phyloP scores from a whole-genome alignment of 2,888 invertebrate species.

The Leptopilina myrica region DNA sequence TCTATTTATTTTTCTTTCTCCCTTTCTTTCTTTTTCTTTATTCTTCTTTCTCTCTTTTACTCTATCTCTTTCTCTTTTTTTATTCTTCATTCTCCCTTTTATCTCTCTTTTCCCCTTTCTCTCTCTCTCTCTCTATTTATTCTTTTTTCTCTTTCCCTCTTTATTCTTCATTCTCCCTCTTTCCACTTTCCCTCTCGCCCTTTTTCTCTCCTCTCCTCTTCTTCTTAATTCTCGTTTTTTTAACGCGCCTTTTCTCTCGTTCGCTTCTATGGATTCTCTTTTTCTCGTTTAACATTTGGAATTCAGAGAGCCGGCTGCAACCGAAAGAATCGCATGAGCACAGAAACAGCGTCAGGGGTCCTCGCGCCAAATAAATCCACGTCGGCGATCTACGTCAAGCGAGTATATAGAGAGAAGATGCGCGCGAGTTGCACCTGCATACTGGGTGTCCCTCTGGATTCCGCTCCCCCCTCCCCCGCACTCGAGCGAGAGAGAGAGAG shows the following conservation, averaged over 20 bases:
- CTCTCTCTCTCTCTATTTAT: background rate
- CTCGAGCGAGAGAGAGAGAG: background rate
- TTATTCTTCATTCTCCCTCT: no score
- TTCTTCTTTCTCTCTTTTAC: no score
- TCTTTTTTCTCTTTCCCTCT: no score
- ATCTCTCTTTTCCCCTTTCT: conserved; percentile 10
- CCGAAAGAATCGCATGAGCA: conserved; percentile 44
- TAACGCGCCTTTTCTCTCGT: conserved; percentile 32
- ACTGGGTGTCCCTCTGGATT: conserved; percentile 37
- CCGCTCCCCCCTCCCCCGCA: background rate
- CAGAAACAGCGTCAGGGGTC: conserved; percentile 55
- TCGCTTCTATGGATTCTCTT: background rate
- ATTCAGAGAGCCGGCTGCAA: conserved; percentile 50
- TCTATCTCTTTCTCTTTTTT: no score
- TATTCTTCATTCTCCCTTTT: conserved; percentile 2
- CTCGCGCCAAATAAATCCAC: conserved; percentile 64
- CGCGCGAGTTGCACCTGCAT: conserved; percentile 54
- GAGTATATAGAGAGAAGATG: conserved; percentile 44
- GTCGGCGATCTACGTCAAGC: conserved; percentile 61
- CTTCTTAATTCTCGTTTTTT: background rate
- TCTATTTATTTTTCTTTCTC: no score
- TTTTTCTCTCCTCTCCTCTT: no score
- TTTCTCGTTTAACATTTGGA: conserved; percentile 50
- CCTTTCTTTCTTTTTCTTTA: no score
- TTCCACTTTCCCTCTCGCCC: no score